Base-by-base conservation (phyloP, 1,140 invertebrate genomes). In the Zeugodacus cucurbitae region DNA sequence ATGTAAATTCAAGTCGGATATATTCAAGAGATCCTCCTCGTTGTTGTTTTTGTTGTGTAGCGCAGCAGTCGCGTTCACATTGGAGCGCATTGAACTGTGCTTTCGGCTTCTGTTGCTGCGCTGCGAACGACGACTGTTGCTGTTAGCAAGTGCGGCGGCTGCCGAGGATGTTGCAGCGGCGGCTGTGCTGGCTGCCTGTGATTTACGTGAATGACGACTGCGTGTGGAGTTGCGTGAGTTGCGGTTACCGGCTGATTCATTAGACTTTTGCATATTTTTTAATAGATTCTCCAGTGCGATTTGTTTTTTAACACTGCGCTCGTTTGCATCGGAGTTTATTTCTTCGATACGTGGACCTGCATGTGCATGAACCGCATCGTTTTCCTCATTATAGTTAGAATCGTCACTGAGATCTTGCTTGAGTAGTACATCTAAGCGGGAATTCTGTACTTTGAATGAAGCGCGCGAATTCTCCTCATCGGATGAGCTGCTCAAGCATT, bases 401-500 rank as follows among this genome's bases (percentile, higher is more conserved):
- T 95, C 94, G 48, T 94, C 94, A 64, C 93, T 93, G 2, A 94
- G 92, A 54, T 94, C 94, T 82, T 94, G 93, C 22, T 91, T 93
- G 2, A 94, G 90, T 78, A 95, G 94, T 57, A 96, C 91, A 90
- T 95, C 95, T 29, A 94, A 92, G 86, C 94, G 93, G 88, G 94
- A 95, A 89, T 95, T 94, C 54, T 93, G 94, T 78, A 94, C 93
- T 88, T 94, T 94, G 87, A 95, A 91, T 5, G 95, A 94, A 22
- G 94, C 90, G 88, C 93, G 92, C 91, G 96, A 93, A 90, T 94
- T 90, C 29, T 94, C 94, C n/a, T 94, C 95, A 37, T 94, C 94
- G 0, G 93, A 93, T 3, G 94, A 93, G 0, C 94, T 94, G 20
- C 94, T 94, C 88, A 95, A 93, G 89, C 94, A 93, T 57, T 93